A percentile compares a stretch with the other conserved stretches of the same genome.
phyloP scores from a whole-genome alignment of 2,888 invertebrate species.

The Parascotia fuliginaria region DNA sequence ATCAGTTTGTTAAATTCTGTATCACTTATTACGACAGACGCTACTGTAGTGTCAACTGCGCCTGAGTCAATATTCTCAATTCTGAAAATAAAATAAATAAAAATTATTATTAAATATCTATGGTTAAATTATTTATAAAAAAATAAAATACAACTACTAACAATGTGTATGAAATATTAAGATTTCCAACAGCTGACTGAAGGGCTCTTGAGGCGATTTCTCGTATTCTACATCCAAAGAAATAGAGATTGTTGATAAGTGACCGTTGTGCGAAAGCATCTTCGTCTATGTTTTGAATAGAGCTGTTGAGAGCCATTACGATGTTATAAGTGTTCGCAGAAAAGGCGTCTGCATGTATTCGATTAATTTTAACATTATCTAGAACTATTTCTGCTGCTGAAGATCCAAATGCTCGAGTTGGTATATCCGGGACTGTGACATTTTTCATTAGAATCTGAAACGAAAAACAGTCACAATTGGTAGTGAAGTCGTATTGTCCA shows the following conservation, averaged over 20 bases:
- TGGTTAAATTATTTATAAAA: background rate
- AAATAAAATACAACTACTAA: constrained; percentile 50
- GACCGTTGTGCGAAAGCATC: constrained; percentile 88
- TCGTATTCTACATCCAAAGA: constrained; percentile 86
- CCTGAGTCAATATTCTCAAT: constrained; percentile 86
- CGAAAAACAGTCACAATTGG: background rate
- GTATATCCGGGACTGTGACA: constrained; percentile 85
- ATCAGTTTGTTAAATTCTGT: constrained; percentile 87
- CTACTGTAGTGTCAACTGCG: constrained; percentile 88
- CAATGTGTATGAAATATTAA: constrained; percentile 88
- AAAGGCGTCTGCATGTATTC: constrained; percentile 88
- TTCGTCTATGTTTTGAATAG: constrained; percentile 85
- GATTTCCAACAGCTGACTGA: constrained; percentile 87
- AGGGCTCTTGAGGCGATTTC: constrained; percentile 86
- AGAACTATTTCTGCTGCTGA: constrained; percentile 87
- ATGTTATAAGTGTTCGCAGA: constrained; percentile 87
- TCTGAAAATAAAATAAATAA: constrained; percentile 74
- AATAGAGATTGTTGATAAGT: constrained; percentile 86
- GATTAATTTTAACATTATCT: constrained; percentile 78
- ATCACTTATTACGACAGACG: constrained; percentile 85
- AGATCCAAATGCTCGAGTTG: constrained; percentile 87
- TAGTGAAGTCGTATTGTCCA: background rate
- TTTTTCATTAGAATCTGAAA: constrained; percentile 88
- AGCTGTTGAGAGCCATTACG: constrained; percentile 87
- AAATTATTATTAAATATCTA: background rate